Base-by-base conservation (phyloP, 2,113 vertebrate genomes). In the Recurvirostra avosetta region DNA sequence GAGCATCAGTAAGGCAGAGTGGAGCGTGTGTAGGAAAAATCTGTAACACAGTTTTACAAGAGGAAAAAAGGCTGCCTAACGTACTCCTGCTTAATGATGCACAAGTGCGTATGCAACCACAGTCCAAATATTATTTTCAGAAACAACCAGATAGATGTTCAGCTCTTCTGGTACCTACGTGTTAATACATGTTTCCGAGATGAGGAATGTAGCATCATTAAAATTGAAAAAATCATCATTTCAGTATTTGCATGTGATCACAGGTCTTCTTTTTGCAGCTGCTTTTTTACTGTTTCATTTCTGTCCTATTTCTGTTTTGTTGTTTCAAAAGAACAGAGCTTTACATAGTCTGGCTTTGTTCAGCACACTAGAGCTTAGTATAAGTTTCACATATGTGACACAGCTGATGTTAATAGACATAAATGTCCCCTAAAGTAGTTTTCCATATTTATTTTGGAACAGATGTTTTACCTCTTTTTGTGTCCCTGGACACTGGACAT, bases 371-470 rank as follows among this genome's bases (percentile, higher is more conserved):
- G 45, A 93, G 81, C 50, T 94, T 92, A 75, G 52, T 38, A 13
- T n/a, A 75, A 95, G 82, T 91, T 71, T 90, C 95, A 95, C 83
- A 94, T 96, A 84, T 93, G 92, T 70, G 91, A 67, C 40, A 86
- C 88, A 97, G 94, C 80, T 97, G 95, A 97, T 82, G 53, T 27
- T 88, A 93, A 90, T 8, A 96, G 72, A 87, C n/a, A 93, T 34
- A 90, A 94, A 84, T 78, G 78, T 62, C 58, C 59, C 76, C 58
- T 81, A 91, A 96, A 91, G 93, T 66, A 96, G 40, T 96, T 97
- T 96, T 70, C 72, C 78, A 78, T 93, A 86, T 94, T 96, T 94
- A 92, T 94, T 94, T 88, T 97, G 91, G 76, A 96, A 96, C 92
- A 96, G 93, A 97, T 76, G 70, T 88, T 88, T 79, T 73, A 72